Conservation (phyloP, 2,888 invertebrate species). For the Mythimna albipuncta region DNA sequence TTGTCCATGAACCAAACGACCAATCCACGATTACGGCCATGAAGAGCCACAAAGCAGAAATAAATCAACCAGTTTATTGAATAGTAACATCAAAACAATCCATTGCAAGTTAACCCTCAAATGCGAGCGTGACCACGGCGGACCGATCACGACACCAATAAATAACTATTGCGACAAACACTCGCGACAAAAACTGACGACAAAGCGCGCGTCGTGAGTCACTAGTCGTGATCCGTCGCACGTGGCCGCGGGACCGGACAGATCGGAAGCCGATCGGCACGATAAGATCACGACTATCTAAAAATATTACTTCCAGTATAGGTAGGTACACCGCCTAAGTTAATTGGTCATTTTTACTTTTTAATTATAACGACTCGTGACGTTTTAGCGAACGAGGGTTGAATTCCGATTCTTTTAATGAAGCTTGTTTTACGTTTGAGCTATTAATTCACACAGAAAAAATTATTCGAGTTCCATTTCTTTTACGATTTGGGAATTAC, state of each 20-base stretch:
- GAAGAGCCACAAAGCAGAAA: conserved; percentile 42
- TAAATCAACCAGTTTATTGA: conserved; percentile 67
- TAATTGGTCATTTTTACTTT: conserved; percentile 67
- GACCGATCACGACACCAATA: conserved; percentile 65
- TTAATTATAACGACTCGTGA: conserved; percentile 67
- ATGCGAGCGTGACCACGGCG: conserved; percentile 60
- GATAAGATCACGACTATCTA: conserved; percentile 61
- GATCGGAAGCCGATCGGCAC: conserved; percentile 65
- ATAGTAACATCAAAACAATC: conserved; percentile 64
- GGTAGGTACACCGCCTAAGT: conserved; percentile 25
- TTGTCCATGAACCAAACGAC: conserved; percentile 44
- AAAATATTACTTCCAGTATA: conserved; percentile 49
- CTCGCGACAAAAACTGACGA: conserved; percentile 65
- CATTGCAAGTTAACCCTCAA: conserved; percentile 61
- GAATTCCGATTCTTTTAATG: conserved; percentile 65
- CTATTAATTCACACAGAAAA: conserved; percentile 58
- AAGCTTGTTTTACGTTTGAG: conserved; percentile 61
- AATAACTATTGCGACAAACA: conserved; percentile 69
- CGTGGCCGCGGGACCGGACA: conserved; percentile 58
- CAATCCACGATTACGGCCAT: conserved; percentile 59
- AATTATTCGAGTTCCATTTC: conserved; percentile 58
- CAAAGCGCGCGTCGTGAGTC: conserved; percentile 66
- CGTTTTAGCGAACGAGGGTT: conserved; percentile 61
- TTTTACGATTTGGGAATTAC: conserved; percentile 44
- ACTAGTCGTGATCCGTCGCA: conserved; percentile 65